phyloP scores from a whole-genome alignment of 2,888 invertebrate genomes.

The Hyppa rectilinea region DNA sequence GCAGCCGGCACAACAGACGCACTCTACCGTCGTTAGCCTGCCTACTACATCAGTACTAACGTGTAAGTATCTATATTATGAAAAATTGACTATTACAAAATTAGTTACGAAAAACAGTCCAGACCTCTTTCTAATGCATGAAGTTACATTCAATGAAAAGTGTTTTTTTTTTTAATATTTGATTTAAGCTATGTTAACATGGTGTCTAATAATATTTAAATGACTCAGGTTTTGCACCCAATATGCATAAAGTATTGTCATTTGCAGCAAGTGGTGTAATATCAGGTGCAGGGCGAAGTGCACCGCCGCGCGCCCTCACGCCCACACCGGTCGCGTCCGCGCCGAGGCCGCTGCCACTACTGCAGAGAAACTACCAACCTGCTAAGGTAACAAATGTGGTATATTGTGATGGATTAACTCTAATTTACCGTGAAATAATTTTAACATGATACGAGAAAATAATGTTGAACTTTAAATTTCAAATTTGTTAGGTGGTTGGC shows the following conservation, averaged over 20 bases:
- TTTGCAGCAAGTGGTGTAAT: constrained; percentile 80
- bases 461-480: not conserved
- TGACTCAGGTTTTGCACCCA: not conserved
- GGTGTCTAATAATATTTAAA: not conserved
- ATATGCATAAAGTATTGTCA: not conserved
- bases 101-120: not conserved
- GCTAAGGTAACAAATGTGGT: constrained; percentile 78
- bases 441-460: not conserved
- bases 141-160: not conserved
- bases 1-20: constrained; percentile 64
- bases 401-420: not conserved
- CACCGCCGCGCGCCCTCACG: constrained; percentile 72
- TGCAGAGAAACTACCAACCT: constrained; percentile 88
- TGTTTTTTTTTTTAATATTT: too few relatives aligned
- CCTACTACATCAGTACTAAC: constrained; percentile 81
- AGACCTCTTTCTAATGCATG: not conserved
- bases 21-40: constrained; percentile 76
- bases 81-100: not conserved
- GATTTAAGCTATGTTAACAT: not conserved
- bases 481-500: constrained; percentile 78
- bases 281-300: constrained; percentile 76
- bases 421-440: not conserved
- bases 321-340: constrained; percentile 75
- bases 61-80: constrained; percentile 72
- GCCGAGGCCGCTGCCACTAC: constrained; percentile 84